Percentiles rank a stretch among this genome's conserved stretches.
phyloP scores from a whole-genome alignment of 2,113 vertebrate species.

The Anolis carolinensis region DNA sequence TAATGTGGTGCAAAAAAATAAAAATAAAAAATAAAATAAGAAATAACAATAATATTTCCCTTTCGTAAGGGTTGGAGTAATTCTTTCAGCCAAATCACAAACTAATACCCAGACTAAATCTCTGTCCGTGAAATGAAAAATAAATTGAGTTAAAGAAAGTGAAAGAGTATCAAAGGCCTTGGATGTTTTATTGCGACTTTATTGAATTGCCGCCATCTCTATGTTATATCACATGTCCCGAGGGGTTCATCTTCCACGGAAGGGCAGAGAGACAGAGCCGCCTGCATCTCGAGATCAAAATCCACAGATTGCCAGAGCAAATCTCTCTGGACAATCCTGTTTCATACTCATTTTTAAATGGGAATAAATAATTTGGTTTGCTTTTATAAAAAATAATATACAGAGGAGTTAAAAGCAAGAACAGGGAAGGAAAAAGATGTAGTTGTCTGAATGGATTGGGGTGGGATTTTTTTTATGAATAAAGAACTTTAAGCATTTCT shows the following conservation, averaged over 20 bases:
- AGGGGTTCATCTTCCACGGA: slow-evolving; percentile 67
- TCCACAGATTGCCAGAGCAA: slow-evolving; percentile 38
- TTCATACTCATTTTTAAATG: slow-evolving; percentile 47
- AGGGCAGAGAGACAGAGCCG: slow-evolving; percentile 58
- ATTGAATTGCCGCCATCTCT: slow-evolving; percentile 80
- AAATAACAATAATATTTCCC: slow-evolving; percentile 85
- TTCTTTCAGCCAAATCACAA: slow-evolving; percentile 86
- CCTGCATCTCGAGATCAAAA: slow-evolving; percentile 59
- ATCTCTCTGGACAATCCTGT: slow-evolving; percentile 32
- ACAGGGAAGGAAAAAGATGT: slow-evolving; percentile 18
- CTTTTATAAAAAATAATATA: slow-evolving; percentile 30
- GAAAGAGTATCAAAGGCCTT: slow-evolving; percentile 78
- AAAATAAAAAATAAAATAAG: slow-evolving; percentile 73
- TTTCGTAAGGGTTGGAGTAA: slow-evolving; percentile 83
- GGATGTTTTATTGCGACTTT: slow-evolving; percentile 84
- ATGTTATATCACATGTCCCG: slow-evolving; percentile 72
- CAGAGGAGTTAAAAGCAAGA: not conserved
- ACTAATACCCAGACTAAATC: slow-evolving; percentile 87
- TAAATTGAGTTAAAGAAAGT: slow-evolving; percentile 87
- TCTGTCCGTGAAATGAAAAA: slow-evolving; percentile 88
- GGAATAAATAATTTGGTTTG: slow-evolving; percentile 32
- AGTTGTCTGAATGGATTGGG: slow-evolving; percentile 7
- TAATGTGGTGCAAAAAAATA: slow-evolving; percentile 69
- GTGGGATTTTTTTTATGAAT: not conserved
- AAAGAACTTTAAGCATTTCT: slow-evolving; percentile 41